Conservation (phyloP, 2,797 vertebrate species). For the Squalus acanthias region DNA sequence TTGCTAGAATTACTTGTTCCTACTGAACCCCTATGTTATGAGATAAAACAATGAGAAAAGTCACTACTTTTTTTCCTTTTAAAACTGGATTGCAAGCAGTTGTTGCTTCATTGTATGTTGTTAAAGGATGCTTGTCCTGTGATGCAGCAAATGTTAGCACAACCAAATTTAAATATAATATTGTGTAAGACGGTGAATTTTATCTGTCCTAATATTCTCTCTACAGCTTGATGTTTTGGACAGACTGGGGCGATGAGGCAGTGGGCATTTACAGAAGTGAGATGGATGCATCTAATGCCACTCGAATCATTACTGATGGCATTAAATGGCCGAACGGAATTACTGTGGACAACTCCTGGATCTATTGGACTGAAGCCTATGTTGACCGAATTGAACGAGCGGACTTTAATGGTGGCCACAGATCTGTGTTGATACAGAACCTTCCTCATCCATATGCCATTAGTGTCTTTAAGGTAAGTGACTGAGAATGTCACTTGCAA, state of each 20-base stretch:
- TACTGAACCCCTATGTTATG: neutral
- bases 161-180: neutral
- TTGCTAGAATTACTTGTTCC: neutral
- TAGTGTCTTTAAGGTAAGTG: constrained; percentile 84
- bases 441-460: constrained; percentile 95
- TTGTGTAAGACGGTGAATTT: neutral
- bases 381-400: constrained; percentile 91
- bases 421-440: constrained; percentile 79
- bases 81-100: neutral
- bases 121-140: neutral
- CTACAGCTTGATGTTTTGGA: constrained; percentile 94
- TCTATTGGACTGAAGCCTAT: constrained; percentile 96
- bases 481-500: accelerated
- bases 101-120: neutral
- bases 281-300: constrained; percentile 81
- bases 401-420: constrained; percentile 70
- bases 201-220: neutral
- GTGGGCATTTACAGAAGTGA: constrained; percentile 82
- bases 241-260: constrained; percentile 86
- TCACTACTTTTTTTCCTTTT: neutral
- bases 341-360: constrained; percentile 80
- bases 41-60: neutral
- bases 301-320: constrained; percentile 74
- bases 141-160: neutral
- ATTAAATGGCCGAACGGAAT: constrained; percentile 96